Conservation (phyloP, 2,113 vertebrate genomes). For the Semnornis frantzii region DNA sequence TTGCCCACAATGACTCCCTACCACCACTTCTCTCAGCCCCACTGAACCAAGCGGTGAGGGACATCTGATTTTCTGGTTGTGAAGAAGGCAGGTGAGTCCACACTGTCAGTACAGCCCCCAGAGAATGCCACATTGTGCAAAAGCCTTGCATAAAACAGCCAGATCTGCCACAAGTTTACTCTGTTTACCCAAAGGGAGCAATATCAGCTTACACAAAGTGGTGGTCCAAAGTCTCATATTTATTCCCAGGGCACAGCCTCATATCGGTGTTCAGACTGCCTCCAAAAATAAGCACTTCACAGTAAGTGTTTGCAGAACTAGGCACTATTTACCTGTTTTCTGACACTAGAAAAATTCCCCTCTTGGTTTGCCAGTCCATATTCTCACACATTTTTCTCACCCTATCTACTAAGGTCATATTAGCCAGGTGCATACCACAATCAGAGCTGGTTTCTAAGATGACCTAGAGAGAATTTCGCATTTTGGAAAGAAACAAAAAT, state of each 20-base stretch:
- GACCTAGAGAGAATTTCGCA: background rate
- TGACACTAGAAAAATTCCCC: background rate
- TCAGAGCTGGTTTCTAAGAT: background rate
- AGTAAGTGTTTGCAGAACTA: background rate
- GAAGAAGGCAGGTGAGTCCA: background rate
- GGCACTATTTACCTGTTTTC: background rate
- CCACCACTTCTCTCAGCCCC: background rate
- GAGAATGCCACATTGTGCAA: background rate
- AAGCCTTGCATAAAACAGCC: background rate
- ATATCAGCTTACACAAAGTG: background rate
- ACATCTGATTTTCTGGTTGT: background rate
- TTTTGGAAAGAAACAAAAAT: background rate
- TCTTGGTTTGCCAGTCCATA: background rate
- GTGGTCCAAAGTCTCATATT: background rate
- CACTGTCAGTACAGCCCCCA: background rate
- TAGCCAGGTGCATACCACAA: background rate
- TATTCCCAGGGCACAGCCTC: background rate
- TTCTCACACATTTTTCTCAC: background rate
- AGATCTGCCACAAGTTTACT: background rate
- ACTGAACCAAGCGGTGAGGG: fast-evolving
- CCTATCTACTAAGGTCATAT: background rate
- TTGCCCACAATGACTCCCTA: background rate
- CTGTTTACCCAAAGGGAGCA: background rate
- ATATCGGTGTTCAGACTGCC: background rate
- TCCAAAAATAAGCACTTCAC: background rate